Base-by-base conservation (phyloP, 2,113 vertebrate genomes). In the Triplophysa tibetana region DNA sequence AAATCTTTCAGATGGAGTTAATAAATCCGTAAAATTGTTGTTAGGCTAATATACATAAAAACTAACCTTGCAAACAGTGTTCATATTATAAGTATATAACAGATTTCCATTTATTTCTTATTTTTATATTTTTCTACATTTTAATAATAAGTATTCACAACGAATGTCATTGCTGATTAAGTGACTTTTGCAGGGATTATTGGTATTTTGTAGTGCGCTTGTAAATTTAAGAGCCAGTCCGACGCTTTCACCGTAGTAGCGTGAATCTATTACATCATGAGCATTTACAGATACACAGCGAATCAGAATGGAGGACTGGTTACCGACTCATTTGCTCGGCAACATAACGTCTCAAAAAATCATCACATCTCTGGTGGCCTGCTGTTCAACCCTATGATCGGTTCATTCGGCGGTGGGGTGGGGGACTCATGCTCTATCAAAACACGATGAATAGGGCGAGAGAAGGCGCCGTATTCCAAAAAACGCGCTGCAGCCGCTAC, bases 371-470 rank as follows among this genome's bases (percentile, higher is more conserved):
- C 19, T 24, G 69, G 48, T 70, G 63, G 21, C 64, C 13, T 81
- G 62, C 79, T 61, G 33, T 76, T 79, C 70, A 79, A 75, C 79
- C 56, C 79, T 56, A 45, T 62, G 69, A 63, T 69, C 60, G 68
- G 62, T 63, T 72, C 78, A 60, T 61, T 61, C 69, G n/a, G 23
- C 60, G 65, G 70, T 61, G 48, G 72, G 83, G 78, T 38, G 88
- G 77, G 74, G 84, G 65, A 7, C n/a, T 66, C 87, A 84, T 81
- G 77, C 79, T 64, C 84, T 70, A 89, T 80, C 85, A 89, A 90
- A 91, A 90, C 88, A 93, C 84, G 86, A 86, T 83, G 85, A 81
- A 75, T 48, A 38, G 70, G 21, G 83, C 81, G 81, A 78, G 82
- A 77, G 84, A 83, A 88, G 85, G 85, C 88, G 70, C 74, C 84